Base-by-base conservation (phyloP, 2,888 invertebrate species). In the Calameuta pallipes region DNA sequence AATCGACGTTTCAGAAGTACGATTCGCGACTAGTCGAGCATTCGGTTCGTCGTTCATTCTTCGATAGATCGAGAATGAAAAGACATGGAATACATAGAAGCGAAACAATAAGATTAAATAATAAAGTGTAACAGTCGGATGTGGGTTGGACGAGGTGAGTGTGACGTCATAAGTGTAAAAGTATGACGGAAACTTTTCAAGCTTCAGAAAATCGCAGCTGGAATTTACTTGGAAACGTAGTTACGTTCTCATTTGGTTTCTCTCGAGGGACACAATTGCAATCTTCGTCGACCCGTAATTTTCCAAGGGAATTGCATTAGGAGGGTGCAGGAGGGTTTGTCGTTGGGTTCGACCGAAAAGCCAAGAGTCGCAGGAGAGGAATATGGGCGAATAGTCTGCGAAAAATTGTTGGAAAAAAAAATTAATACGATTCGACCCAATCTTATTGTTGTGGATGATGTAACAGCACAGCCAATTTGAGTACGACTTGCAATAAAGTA, bases 161-260 rank as follows among this genome's bases (percentile, higher is more conserved):
- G 23, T 56, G 56, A 56, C 56, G 23, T 56, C 56, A 56, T 56
- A 56, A 56, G 9, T 23, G 56, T 41, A 41, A 15, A 41, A 15
- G 41, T 56, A 56, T 9, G 23, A 56, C 56, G 56, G 9, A 9
- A 23, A 56, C 2, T 23, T 56, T 56, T 2, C 4, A 56, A 23
- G 79, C 81, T 81, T 84, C 84, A 80, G 85, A 85, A 88, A 86
- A 87, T 88, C 86, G 84, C 82, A 81, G 81, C 83, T 81, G 84
- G 85, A 88, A 87, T 87, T 79, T 84, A 85, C 87, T 87, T 86
- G 84, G 86, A 84, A 86, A 85, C 81, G 85, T 85, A 85, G 87
- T 88, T 88, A 87, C 83, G 79, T 79, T 80, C 82, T 81, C 83
- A 85, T 86, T 87, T 87, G 85, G 85, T 84, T 83, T 85, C 85